Evolutionary conservation across 2,888 invertebrate genomes (phyloP), one percentile per base, ranked within the genome.

Genomic region (Junonia oenone): DNA sequence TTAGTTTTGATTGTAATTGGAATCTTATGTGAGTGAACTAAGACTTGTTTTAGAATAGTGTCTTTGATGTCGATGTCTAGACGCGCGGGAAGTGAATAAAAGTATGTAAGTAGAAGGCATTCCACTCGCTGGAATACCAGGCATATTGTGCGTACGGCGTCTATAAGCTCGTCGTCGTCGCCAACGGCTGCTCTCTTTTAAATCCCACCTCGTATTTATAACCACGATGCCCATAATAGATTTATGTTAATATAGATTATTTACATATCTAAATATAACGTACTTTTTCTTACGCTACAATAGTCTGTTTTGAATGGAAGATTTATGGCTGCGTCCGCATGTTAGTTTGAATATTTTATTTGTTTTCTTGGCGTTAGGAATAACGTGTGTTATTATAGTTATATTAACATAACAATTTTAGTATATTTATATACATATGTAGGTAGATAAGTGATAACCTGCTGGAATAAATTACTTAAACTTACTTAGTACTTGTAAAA

Each of bases 41-140:
- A 81, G 86, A 78, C 66, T 73, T 73, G 67, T 68, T 78, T 84
- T 83, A 59, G 69, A 58, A 46, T 57, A 55, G 14, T 38, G 29
- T 13, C 8, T 9, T 31, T n/a, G 14, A 55, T 45, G 51, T 54
- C 60, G 58, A 59, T 74, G 86, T 84, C 83, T 86, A 86, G 86
- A 87, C 85, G 79, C 79, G 78, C 78, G 80, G 81, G 81, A 84
- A 83, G 77, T 81, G 73, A 78, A 78, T 68, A 78, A 77, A 75
- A 79, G 76, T 78, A 74, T 76, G 72, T 75, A 72, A 76, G 76
- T 74, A 72, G 74, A 78, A 75, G 76, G 74, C 73, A 82, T 82
- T 79, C 77, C 76, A 70, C 68, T 72, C 66, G 60, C 61, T 64
- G 73, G 65, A 71, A 70, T 70, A 67, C 69, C 67, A 58, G 58